Conservation (phyloP, 30 jellyfish, hydroid and myxozoan genomes). For the Aurelia sp. region DNA sequence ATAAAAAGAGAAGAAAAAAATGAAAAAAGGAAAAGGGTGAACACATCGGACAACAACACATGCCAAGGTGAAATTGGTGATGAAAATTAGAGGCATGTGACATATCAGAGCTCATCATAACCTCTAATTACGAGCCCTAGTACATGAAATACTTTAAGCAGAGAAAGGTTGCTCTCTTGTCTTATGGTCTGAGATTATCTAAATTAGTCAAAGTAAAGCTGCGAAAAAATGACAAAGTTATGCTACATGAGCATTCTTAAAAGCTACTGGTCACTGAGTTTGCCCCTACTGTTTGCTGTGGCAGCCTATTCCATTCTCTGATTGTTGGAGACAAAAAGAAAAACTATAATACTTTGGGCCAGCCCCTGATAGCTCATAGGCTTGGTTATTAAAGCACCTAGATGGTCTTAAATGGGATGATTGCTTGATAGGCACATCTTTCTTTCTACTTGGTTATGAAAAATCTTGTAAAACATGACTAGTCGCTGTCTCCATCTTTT, state of each 20-base stretch:
- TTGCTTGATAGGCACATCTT: no score
- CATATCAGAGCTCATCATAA: no score
- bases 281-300: slow-evolving; percentile 23
- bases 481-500: no score
- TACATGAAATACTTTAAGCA: background rate
- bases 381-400: background rate
- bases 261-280: slow-evolving; percentile 17
- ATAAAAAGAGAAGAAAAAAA: no score
- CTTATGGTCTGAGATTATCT: slow-evolving; percentile 1
- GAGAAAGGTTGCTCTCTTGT: background rate
- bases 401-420: slow-evolving; percentile 3
- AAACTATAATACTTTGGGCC: background rate
- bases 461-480: no score
- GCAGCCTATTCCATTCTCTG: slow-evolving; percentile 32
- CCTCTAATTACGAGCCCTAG: background rate
- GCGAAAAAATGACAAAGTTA: slow-evolving; percentile 1
- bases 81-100: no score
- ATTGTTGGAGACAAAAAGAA: background rate
- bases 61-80: no score
- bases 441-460: no score
- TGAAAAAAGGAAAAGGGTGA: no score
- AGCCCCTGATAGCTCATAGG: background rate
- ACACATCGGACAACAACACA: no score
- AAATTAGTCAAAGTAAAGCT: background rate
- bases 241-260: slow-evolving; percentile 13